Conservation (phyloP, 1,140 invertebrate species). For the Drosophila funebris region DNA sequence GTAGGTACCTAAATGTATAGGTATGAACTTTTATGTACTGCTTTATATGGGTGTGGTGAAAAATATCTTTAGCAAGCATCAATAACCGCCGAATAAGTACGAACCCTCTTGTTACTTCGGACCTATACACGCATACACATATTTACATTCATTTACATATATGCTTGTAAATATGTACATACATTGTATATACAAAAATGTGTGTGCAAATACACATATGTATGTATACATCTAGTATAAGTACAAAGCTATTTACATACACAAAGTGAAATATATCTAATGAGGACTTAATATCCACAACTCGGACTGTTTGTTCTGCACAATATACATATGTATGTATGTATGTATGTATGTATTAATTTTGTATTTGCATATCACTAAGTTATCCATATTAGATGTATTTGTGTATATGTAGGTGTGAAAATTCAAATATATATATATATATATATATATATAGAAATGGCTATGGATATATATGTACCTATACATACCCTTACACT, state of each 20-base stretch:
- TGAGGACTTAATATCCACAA: no score
- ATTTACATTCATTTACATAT: not conserved
- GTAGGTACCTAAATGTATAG: slow-evolving; percentile 7
- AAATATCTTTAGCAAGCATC: slow-evolving; percentile 15
- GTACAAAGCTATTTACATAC: not conserved
- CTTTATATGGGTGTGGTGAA: slow-evolving; percentile 29
- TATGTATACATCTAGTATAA: not conserved
- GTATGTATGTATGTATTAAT: not conserved
- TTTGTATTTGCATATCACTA: not conserved
- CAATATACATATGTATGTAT: not conserved
- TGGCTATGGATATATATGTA: not conserved
- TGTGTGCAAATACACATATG: no score
- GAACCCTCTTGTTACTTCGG: slow-evolving; percentile 26
- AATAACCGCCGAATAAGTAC: slow-evolving; percentile 15
- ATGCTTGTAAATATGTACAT: not conserved
- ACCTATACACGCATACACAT: not conserved
- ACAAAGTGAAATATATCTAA: no score
- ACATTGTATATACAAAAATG: no score
- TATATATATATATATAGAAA: no score
- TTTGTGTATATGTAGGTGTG: not conserved
- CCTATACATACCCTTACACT: not conserved
- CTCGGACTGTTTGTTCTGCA: no score
- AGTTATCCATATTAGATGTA: no score
- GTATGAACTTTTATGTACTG: slow-evolving; percentile 13
- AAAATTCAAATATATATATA: not conserved